Percentiles rank a stretch among this genome's conserved stretches.
These are phyloP conservation scores for Siniperca obscura DNA, from an alignment of 2,797 vertebrate species.

Conservation along the genomic window DNA sequence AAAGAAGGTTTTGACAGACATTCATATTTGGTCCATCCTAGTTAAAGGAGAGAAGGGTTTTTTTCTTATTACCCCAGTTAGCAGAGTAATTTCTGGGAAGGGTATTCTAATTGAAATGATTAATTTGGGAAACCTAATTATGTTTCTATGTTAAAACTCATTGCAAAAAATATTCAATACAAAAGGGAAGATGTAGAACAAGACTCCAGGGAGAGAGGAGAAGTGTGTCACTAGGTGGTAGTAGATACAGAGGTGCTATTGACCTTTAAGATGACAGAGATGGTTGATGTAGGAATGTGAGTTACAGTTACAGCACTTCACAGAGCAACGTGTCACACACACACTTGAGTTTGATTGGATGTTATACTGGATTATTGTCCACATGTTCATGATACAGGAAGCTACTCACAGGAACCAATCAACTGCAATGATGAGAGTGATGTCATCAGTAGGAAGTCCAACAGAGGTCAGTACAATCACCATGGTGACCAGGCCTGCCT, in stretches of 20 bases:
- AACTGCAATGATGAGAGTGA: conserved; percentile 97
- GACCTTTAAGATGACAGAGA: conserved; percentile 60
- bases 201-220: conserved; percentile 74
- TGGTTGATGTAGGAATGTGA: conserved; percentile 29
- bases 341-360: not conserved
- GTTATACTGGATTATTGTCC: not conserved
- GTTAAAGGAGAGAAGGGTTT: conserved; percentile 71
- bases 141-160: conserved; percentile 89
- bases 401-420: conserved; percentile 99
- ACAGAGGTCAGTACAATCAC: conserved; percentile 98
- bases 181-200: conserved; percentile 80
- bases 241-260: conserved; percentile 57
- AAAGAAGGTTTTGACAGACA: conserved; percentile 23
- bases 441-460: conserved; percentile 97
- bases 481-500: conserved; percentile 98
- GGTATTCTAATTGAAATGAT: conserved; percentile 87
- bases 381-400: not conserved
- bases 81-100: conserved; percentile 81
- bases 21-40: conserved; percentile 74
- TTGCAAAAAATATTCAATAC: conserved; percentile 82
- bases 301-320: conserved; percentile 7
- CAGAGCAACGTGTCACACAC: not conserved
- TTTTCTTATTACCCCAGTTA: conserved; percentile 84
- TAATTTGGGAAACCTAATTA: conserved; percentile 91
- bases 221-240: conserved; percentile 85